Base-by-base conservation (phyloP, 2,888 invertebrate species). In the Subacronicta megacephala region DNA sequence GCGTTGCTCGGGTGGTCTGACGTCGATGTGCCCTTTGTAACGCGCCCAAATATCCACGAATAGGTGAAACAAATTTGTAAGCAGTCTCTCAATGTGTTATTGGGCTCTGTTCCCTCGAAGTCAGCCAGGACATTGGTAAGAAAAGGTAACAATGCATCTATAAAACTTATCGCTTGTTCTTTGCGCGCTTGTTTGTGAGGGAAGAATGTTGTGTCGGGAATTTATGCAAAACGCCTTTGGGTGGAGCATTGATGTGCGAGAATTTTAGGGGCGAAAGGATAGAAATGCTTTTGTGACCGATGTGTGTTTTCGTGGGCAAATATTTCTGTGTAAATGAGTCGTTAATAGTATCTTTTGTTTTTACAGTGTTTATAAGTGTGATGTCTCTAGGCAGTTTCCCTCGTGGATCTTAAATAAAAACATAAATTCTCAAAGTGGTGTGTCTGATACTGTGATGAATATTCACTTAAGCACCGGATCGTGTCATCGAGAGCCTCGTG, bases 1-100 rank as follows among this genome's bases (percentile, higher is more conserved):
- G 78, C 35, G 56, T 80, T 77, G 53, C 63, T 77, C 65, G 62
- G 88, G 86, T 85, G 88, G 87, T 89, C 88, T 80, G 78, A 82
- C 73, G 70, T 65, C 62, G 62, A 78, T 77, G 73, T 68, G 57
- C 71, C 62, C 75, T 78, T 83, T 74, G 67, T 76, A 81, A 74
- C 59, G 58, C 75, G 20, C 68, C 75, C 62, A 82, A 83, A 83
- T 82, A 78, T 78, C 79, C 73, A 63, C 74, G 80, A 88, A 88
- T 88, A 87, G 88, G 88, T 90, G 90, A 87, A 84, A 83, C 89
- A 83, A 89, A 90, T 90, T 83, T 77, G 74, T 78, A 85, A 82
- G 83, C 72, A 78, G 78, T 81, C 77, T 76, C 76, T 80, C 80
- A 80, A 74, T 72, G 62, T 61, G 78, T 89, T 87, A 89, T 88